phyloP scores from a whole-genome alignment of 2,888 invertebrate genomes.

The Pediacus dermestoides region DNA sequence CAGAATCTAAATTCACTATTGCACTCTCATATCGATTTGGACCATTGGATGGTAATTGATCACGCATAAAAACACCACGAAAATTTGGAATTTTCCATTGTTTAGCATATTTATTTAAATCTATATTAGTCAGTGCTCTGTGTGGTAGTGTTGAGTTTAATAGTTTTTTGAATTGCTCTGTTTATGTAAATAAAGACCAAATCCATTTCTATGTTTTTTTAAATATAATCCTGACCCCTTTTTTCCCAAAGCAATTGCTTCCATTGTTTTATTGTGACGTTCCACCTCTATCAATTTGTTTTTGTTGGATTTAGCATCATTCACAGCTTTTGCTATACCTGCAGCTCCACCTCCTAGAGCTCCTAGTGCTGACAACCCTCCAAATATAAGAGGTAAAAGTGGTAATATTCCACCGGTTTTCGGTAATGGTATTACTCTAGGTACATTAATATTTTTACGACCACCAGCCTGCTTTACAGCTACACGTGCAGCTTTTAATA shows the following conservation, averaged over 20 bases:
- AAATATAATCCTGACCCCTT: slow-evolving; percentile 31
- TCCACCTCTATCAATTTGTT: slow-evolving; percentile 33
- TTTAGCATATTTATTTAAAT: slow-evolving; percentile 19
- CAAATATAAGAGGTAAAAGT: slow-evolving; percentile 37
- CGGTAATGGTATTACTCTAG: slow-evolving; percentile 30
- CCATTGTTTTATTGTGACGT: slow-evolving; percentile 41
- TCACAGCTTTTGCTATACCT: slow-evolving; percentile 38
- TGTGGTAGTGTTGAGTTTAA: slow-evolving; percentile 19
- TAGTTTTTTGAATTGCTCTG: slow-evolving; percentile 19
- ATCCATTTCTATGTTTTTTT: slow-evolving; percentile 20
- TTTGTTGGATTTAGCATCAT: slow-evolving; percentile 35
- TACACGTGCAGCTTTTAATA: too few relatives aligned
- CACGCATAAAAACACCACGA: slow-evolving; percentile 22
- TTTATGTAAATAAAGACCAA: slow-evolving; percentile 8
- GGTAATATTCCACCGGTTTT: too few relatives aligned
- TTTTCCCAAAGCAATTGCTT: slow-evolving; percentile 30
- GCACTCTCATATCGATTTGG: slow-evolving; percentile 12
- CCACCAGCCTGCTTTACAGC: too few relatives aligned
- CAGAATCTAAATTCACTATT: slow-evolving; percentile 13
- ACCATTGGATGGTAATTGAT: slow-evolving; percentile 13
- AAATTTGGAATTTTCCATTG: slow-evolving; percentile 20
- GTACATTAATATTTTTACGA: too few relatives aligned
- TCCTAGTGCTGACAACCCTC: slow-evolving; percentile 39
- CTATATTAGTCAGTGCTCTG: slow-evolving; percentile 17
- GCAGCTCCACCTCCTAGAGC: slow-evolving; percentile 36